These are phyloP conservation scores for Sussaba pulchella DNA, from an alignment of 2,888 invertebrate species.

Conservation along the genomic window DNA sequence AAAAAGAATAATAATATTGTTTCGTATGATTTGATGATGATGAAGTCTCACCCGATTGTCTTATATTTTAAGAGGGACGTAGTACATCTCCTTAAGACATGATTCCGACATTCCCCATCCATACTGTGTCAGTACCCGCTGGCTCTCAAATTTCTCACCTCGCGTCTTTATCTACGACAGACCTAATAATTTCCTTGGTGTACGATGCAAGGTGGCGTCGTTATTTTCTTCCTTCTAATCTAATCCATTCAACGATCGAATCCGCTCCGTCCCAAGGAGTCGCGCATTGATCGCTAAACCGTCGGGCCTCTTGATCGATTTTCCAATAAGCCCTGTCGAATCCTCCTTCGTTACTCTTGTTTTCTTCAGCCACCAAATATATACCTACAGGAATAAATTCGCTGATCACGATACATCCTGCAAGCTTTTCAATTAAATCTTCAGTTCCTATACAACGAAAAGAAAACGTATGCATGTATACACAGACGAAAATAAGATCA, in stretches of 20 bases:
- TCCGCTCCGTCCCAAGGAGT: slow-evolving; percentile 31
- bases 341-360: background rate
- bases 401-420: background rate
- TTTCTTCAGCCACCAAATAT: background rate
- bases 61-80: too few species aligned
- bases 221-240: slow-evolving; percentile 2
- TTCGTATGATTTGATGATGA: too few species aligned
- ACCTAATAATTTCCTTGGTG: slow-evolving; percentile 44
- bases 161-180: slow-evolving; percentile 37
- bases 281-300: slow-evolving; percentile 14
- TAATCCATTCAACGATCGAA: slow-evolving; percentile 27
- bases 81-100: too few species aligned
- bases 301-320: slow-evolving; percentile 15
- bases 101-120: slow-evolving; percentile 5
- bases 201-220: slow-evolving; percentile 16
- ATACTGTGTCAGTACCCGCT: too few species aligned
- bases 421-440: background rate
- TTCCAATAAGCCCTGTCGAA: background rate
- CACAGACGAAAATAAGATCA: background rate
- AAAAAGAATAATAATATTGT: too few species aligned
- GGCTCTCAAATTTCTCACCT: slow-evolving; percentile 34
- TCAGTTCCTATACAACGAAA: background rate
- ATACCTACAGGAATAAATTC: background rate
- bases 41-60: too few species aligned
- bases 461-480: background rate